Conservation (phyloP, 2,797 vertebrate genomes). For the Periophthalmus magnuspinnatus region DNA sequence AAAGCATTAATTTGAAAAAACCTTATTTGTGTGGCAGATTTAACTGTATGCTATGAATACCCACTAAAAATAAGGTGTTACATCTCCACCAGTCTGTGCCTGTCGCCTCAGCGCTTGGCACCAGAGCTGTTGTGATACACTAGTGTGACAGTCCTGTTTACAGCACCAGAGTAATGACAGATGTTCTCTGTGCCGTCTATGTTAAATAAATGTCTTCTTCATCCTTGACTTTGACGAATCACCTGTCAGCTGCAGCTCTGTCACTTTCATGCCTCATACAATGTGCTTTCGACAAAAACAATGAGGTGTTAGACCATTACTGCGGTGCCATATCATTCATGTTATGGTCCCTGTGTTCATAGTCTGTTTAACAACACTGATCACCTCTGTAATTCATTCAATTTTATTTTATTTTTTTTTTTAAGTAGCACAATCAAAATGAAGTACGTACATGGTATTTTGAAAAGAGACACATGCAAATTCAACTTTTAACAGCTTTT, state of each 20-base stretch:
- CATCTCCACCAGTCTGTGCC: slow-evolving; percentile 13
- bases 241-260: slow-evolving; percentile 5
- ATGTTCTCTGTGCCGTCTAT: slow-evolving; percentile 28
- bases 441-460: too few relatives aligned
- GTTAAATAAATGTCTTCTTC: slow-evolving; percentile 26
- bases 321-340: background rate
- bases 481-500: too few relatives aligned
- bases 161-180: slow-evolving; percentile 30
- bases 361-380: background rate
- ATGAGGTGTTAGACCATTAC: slow-evolving; percentile 3
- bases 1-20: background rate
- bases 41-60: slow-evolving; percentile 15
- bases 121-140: slow-evolving; percentile 25
- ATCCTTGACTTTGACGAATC: slow-evolving; percentile 24
- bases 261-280: slow-evolving; percentile 14
- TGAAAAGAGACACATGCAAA: background rate
- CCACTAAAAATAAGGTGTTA: slow-evolving; percentile 30
- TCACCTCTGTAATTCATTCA: background rate
- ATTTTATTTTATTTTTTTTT: background rate
- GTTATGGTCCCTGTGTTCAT: slow-evolving; percentile 2
- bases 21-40: background rate
- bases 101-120: slow-evolving; percentile 23
- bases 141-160: slow-evolving; percentile 49
- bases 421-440: background rate
- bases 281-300: slow-evolving; percentile 11